Evolutionary conservation across 2,113 vertebrate genomes (phyloP).

Genomic region (Hiodon tergisus): DNA sequence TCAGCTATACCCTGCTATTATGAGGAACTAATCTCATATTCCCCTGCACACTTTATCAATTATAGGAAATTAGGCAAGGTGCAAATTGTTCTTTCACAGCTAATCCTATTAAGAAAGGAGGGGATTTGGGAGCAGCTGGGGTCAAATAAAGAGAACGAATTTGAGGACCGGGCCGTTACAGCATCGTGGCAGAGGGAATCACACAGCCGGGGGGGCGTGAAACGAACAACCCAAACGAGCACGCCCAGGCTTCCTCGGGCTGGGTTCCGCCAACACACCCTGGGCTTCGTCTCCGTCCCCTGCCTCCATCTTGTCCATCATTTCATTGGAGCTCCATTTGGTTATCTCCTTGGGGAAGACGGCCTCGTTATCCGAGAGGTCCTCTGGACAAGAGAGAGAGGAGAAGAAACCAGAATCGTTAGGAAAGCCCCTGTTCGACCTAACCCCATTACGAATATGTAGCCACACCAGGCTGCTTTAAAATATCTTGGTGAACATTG

Average conservation of each 20-base stretch:
- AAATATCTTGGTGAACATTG: not conserved
- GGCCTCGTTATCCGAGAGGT: slow-evolving; percentile 81
- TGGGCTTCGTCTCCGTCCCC: slow-evolving; percentile 69
- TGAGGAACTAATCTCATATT: slow-evolving; percentile 12
- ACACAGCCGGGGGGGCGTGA: not conserved
- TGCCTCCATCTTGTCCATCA: slow-evolving; percentile 90
- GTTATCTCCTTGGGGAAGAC: slow-evolving; percentile 83
- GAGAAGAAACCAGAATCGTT: not conserved
- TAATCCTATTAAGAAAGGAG: slow-evolving; percentile 19
- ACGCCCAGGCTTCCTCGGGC: not conserved
- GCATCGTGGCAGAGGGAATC: not conserved
- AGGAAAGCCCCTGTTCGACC: not conserved
- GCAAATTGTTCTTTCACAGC: slow-evolving; percentile 18
- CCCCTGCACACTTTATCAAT: slow-evolving; percentile 14
- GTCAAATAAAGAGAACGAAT: slow-evolving; percentile 5
- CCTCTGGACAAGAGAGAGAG: slow-evolving; percentile 64
- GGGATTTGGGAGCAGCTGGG: slow-evolving; percentile 8
- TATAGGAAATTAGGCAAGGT: slow-evolving; percentile 13
- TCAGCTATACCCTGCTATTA: slow-evolving; percentile 3
- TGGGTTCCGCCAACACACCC: slow-evolving; percentile 54
- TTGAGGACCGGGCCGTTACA: not conserved
- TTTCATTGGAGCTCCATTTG: slow-evolving; percentile 91
- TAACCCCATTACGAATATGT: no score
- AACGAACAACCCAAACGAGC: slow-evolving; percentile 4
- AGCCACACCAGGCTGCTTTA: not conserved